Percentiles rank a stretch among this genome's conserved stretches.
These are phyloP conservation scores for Leptopilina boulardi DNA, from an alignment of 1,140 invertebrate genomes.

Conservation along the genomic window DNA sequence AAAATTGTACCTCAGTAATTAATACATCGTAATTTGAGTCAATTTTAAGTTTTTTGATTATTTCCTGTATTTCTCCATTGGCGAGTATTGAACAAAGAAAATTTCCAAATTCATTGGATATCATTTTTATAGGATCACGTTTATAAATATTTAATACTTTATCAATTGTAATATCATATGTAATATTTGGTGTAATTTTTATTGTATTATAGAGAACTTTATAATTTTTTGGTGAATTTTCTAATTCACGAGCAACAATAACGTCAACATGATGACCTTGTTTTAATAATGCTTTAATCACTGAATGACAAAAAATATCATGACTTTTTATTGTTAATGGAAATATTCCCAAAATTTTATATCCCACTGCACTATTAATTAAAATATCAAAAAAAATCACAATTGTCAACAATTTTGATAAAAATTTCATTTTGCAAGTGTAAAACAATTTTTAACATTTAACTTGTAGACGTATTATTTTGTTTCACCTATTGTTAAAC, in stretches of 20 bases:
- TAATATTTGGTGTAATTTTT: not conserved
- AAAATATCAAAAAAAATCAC: not conserved
- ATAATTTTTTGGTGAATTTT: constrained; percentile 53
- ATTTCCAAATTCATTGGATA: constrained; percentile 40
- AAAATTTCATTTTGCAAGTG: too few relatives aligned
- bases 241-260: not conserved
- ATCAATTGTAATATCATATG: too few relatives aligned
- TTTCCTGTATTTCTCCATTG: constrained; percentile 37
- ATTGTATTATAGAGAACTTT: not conserved
- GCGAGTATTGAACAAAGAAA: constrained; percentile 47
- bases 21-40: constrained; percentile 54
- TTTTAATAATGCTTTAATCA: constrained; percentile 66
- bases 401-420: too few relatives aligned
- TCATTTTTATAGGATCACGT: not conserved
- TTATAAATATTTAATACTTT: too few relatives aligned
- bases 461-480: too few relatives aligned
- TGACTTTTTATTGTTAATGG: constrained; percentile 67
- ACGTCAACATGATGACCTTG: constrained; percentile 69
- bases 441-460: too few relatives aligned
- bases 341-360: constrained; percentile 65
- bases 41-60: constrained; percentile 45
- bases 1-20: constrained; percentile 47
- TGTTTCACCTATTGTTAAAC: too few relatives aligned
- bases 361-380: not conserved
- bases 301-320: constrained; percentile 63